Evolutionary conservation across 1,140 invertebrate genomes (phyloP), one percentile per base, ranked within the genome.

Genomic region (Drosophila seguyi): DNA sequence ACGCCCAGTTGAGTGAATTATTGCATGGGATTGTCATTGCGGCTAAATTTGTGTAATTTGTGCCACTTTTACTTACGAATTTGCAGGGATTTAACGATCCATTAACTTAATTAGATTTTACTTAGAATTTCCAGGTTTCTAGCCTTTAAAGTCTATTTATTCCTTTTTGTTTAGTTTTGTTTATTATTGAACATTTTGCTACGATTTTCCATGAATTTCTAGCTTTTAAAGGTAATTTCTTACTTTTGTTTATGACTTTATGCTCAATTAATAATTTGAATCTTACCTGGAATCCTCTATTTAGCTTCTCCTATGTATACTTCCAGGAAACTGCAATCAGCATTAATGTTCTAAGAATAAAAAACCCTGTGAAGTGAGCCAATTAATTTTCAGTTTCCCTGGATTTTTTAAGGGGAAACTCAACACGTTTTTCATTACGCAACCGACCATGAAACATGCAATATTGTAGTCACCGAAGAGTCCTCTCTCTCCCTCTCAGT

Each of bases 1-100:
- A 36, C 75, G 63, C 56, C 52, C 22, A 18, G 31, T 45, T 77
- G 65, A 52, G 65, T 78, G 52, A 78, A 31, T 78, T 71, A 78
- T 69, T 62, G 57, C 50, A 41, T 69, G 50, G 38, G 38, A 36
- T n/a, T 75, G 57, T 38, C 36, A 41, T 47, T 44, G 60, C n/a
- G 22, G n/a, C 16, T 42, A 42, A 29, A 22, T 22, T 44, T 76
- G 11, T 14, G 16, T 42, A 29, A 22, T 22, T 57, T 76, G 11
- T 11, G 16, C 34, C 22, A 4, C 14, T 31, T 41, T 52, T 65
- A 18, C 45, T 58, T 29, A 4, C 0, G 7, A 11, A 52, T 60
- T 34, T 22, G 6, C 10, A 1, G 18, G 5, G 10, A 18, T 34
- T 27, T 22, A 44, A 18, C n/a, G 52, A 58, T 72, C 63, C 56